Base-by-base conservation (phyloP, 2,888 invertebrate species). In the Chrysina gloriosa region DNA sequence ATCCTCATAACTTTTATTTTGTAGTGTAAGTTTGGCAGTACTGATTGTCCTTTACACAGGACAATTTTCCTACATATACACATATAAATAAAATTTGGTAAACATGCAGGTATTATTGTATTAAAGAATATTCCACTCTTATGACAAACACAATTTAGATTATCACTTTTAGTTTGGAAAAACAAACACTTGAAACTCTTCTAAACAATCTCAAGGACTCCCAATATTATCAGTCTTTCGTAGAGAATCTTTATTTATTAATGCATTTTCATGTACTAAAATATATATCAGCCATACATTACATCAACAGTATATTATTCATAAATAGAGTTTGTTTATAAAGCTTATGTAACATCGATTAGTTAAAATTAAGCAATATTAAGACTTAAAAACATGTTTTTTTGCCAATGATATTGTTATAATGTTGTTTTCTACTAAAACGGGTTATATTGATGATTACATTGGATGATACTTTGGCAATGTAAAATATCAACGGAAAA, bases 171-270 rank as follows among this genome's bases (percentile, higher is more conserved):
- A 19, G 7, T 21, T 9, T 1, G 4, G 3, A 19, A 52, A 52
- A 29, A 31, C 29, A 31, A 1, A 31, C 16, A 16, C n/a, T n/a
- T 31, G 3, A 5, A 2, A 29, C 9, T 19, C 14, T 52, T 1
- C 19, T 31, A 52, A 52, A 52, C 31, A 52, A 52, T 2, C 31
- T 52, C 52, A 52, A 52, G 19, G 52, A 9, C 16, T 16, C 5
- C 29, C 16, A 16, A 14, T 31, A 14, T 9, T n/a, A n/a, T 50
- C 0, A 50, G 9, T 7, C 7, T 11, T 50, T 29, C 6, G 16
- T 16, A 16, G 1, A 9, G 1, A 31, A 31, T 31, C 1, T 7
- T 21, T 45, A 21, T 21, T 9, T 21, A 45, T 21, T 6, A 19
- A 21, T 45, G 21, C 21, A 45, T 31, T n/a, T n/a, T n/a, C n/a